Base-by-base conservation (phyloP, 2,888 invertebrate genomes). In the Spodoptera littoralis region DNA sequence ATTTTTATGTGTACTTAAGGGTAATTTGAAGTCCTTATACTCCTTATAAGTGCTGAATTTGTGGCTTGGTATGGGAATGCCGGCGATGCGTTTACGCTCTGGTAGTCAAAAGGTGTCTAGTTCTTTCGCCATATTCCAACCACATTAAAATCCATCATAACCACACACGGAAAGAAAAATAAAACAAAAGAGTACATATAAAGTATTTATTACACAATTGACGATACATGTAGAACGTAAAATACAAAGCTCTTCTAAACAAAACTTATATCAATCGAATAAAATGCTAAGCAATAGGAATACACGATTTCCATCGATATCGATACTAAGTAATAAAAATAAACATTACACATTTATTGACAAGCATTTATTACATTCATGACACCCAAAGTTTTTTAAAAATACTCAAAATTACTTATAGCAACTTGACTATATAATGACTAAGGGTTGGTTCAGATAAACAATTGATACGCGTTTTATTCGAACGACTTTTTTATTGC, bases 141-240 rank as follows among this genome's bases (percentile, higher is more conserved):
- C 18, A 18, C 18, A 18, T 18, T 18, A 18, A 18, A 18, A 18
- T 18, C 18, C 18, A 18, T 4, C 27, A 36, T 8, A 9, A 36
- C 36, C 36, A 36, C 36, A n/a, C 9, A 30, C 18, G 11, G 30
- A n/a, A 51, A 11, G 4, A 44, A n/a, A 27, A 60, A 60, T 13
- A 52, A 9, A 56, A 42, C 30, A 13, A 42, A 22, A 11, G 3
- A 11, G 49, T 70, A 60, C 24, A 46, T 65, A 75, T 65, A 68
- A 67, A 78, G 63, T 76, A 58, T 76, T 75, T 78, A 76, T 65
- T 76, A 66, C 59, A 77, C 76, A 76, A 65, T 79, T 76, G 71
- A 76, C 68, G 52, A 55, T 65, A 70, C 75, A 73, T 48, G 61
- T 65, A 59, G 55, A 60, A 57, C 46, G 55, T 59, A 61, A 70